phyloP scores from a whole-genome alignment of 2,888 invertebrate species.

The Thecophora atra region DNA sequence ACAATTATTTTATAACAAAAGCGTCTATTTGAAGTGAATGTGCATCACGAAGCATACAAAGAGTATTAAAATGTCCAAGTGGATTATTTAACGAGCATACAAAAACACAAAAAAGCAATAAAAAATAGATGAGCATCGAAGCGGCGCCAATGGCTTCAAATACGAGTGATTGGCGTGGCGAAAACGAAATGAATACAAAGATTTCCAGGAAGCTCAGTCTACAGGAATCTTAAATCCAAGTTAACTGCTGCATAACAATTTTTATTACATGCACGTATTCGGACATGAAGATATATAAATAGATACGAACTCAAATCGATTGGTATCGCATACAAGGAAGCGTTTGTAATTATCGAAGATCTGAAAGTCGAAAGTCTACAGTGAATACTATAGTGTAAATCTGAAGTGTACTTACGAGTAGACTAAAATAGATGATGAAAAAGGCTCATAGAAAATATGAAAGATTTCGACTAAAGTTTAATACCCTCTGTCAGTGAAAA shows the following conservation, averaged over 20 bases:
- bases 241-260: slow-evolving; percentile 5
- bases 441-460: no score
- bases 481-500: no score
- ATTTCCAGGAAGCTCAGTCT: slow-evolving; percentile 1
- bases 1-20: no score
- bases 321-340: background rate
- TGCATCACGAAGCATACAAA: no score
- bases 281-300: background rate
- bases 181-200: background rate
- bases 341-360: background rate
- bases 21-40: no score
- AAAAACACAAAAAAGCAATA: background rate
- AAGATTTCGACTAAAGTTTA: no score
- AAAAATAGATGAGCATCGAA: slow-evolving; percentile 1
- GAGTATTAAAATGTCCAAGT: background rate
- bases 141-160: background rate
- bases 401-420: no score
- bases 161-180: background rate
- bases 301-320: background rate
- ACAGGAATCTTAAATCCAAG: background rate
- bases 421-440: no score
- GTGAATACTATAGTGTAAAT: no score
- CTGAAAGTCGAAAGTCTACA: background rate
- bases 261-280: background rate
- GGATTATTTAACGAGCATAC: slow-evolving; percentile 8